Evolutionary conservation across 2,888 invertebrate species (phyloP).

Genomic region (Trilocha varians): DNA sequence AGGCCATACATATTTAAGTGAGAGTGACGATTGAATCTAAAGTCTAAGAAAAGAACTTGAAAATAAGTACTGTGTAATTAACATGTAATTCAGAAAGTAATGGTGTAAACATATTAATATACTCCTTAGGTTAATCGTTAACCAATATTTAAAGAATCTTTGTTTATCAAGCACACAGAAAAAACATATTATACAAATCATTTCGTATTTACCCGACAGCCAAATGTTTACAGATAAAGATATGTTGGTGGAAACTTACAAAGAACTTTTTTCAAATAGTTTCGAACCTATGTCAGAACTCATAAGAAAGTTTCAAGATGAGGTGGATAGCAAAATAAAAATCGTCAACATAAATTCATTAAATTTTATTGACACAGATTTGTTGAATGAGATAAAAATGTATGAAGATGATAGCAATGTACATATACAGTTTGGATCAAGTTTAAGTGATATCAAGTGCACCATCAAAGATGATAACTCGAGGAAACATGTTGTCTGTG

Average conservation of each 20-base stretch:
- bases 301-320: not conserved
- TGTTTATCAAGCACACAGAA: no score
- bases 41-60: no score
- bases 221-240: not conserved
- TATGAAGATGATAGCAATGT: constrained; percentile 14
- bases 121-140: no score
- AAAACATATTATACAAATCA: no score
- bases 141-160: no score
- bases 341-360: constrained; percentile 12
- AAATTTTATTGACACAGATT: constrained; percentile 33
- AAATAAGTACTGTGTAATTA: no score
- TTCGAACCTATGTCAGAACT: not conserved
- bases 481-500: constrained; percentile 39
- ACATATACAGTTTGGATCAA: constrained; percentile 42
- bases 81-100: no score
- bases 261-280: not conserved
- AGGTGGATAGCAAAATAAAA: constrained; percentile 1
- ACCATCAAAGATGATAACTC: constrained; percentile 29
- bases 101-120: no score
- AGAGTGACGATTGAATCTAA: no score
- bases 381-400: constrained; percentile 38
- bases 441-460: constrained; percentile 45
- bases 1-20: no score
- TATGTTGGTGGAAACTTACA: not conserved
- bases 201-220: no score